Evolutionary conservation across 1,140 invertebrate genomes (phyloP), one percentile per base, ranked within the genome.

Genomic region (Drosophila busckii): DNA sequence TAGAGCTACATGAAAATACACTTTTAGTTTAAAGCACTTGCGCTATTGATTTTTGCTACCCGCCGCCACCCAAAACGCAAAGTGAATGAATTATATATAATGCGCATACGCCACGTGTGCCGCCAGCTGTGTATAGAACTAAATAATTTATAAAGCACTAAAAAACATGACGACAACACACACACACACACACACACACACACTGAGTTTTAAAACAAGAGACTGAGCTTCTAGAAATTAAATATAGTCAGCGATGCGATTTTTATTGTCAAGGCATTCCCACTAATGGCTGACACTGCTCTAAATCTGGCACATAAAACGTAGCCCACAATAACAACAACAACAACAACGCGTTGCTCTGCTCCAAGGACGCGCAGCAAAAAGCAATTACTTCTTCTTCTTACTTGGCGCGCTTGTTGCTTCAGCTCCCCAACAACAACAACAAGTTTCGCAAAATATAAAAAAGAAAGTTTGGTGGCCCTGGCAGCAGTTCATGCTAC

Each of bases 341-440:
- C 31, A 35, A n/a, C 12, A 41, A 22, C 13, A 32, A 42, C 44
- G 37, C 32, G 37, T 26, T 44, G 40, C 40, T n/a, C n/a, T n/a
- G n/a, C n/a, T n/a, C n/a, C 56, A 60, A 60, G 56, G 56, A 53
- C 56, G 26, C 29, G 17, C 48, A 69, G 71, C 66, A 78, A 67
- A 78, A 76, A 76, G 73, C 71, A 80, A 76, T 76, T 71, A 80
- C 71, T 76, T 54, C 56, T 71, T 70, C 65, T 69, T 42, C 38
- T 69, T 48, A 3, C 28, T 46, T 20, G 20, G 17, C 25, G n/a
- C 58, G 73, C 71, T 76, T 80, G 73, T 78, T 78, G 71, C 71
- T 80, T 80, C 68, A 38, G 23, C 12, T 19, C 53, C 12, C 40
- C 10, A 49, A 49, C 6, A 45, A 22, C 16, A 44, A 28, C 12